Evolutionary conservation across 2,797 vertebrate genomes (phyloP), one percentile per base, ranked within the genome.

Genomic region (Protonibea diacanthus): DNA sequence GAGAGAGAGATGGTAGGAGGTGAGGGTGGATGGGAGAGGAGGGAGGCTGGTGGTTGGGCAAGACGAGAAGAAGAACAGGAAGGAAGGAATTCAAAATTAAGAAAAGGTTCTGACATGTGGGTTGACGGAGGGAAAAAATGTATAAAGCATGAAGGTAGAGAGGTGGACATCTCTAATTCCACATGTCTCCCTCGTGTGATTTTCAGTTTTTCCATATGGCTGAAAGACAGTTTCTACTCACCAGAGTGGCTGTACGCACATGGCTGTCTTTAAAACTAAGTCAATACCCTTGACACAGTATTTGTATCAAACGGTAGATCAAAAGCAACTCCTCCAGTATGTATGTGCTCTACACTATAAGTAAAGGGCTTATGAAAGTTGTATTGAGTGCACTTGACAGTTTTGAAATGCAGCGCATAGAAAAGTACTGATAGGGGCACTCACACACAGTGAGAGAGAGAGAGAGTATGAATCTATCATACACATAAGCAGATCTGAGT

Each of bases 291-390:
- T 44, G 59, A 85, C 56, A 66, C 42, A 40, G 60, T 44, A 55
- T 87, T 78, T 71, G 52, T 81, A 81, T 85, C 61, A 80, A 85
- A 66, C 14, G 1, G 48, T 29, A 78, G 71, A 90, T 90, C 85
- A 88, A 86, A 90, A 68, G 67, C 48, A 80, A 25, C 58, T 70
- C 62, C 15, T 74, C 21, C 68, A 65, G 47, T 56, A 40, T 81
- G 64, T 71, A 68, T 60, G 51, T 60, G 66, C 29, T 74, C 59
- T 42, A 68, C 42, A 18, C 59, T 57, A 7, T 75, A 59, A 62
- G 53, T 45, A 60, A 69, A 44, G 15, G 17, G 29, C 61, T 69
- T 42, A 33, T 48, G n/a, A 64, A 81, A 81, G 69, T 69, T 67
- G 74, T 11, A 74, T 5, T 71, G 48, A 88, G 29, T 64, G 48